Evolutionary conservation across 2,888 invertebrate genomes (phyloP).

Genomic region (Euphydryas editha): DNA sequence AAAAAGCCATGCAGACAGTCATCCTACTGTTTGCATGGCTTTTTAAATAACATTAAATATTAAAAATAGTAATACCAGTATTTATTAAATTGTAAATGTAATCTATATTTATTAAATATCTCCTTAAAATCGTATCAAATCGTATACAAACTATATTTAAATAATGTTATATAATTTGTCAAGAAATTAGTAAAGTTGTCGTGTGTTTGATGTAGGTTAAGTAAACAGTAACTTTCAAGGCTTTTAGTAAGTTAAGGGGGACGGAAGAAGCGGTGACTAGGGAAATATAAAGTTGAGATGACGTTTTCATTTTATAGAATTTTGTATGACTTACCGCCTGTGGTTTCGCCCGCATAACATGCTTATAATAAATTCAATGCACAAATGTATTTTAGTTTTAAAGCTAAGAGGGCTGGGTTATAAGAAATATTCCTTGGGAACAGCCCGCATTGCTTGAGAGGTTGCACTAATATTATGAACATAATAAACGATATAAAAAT

Average conservation of each 20-base stretch:
- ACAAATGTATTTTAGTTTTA: constrained; percentile 18
- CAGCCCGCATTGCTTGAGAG: constrained; percentile 16
- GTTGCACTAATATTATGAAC: not conserved
- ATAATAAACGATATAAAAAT: too few species aligned
- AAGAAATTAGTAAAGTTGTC: not conserved
- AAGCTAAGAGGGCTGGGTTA: constrained; percentile 4
- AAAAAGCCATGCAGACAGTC: too few species aligned
- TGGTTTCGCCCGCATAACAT: constrained; percentile 28
- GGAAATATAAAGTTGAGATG: constrained; percentile 9
- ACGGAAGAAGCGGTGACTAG: not conserved
- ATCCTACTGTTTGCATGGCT: too few species aligned
- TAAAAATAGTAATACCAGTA: too few species aligned
- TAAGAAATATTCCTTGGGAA: constrained; percentile 20
- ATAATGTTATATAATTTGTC: not conserved
- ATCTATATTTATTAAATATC: too few species aligned
- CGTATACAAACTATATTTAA: not conserved
- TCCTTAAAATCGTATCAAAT: not conserved
- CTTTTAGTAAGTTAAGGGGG: not conserved
- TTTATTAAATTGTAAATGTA: too few species aligned
- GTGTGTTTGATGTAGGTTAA: constrained; percentile 3
- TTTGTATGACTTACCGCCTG: constrained; percentile 14
- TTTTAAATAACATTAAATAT: too few species aligned
- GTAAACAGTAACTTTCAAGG: not conserved
- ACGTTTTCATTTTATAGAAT: constrained; percentile 16
- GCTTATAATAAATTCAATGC: constrained; percentile 23